Percentiles rank a stretch among this genome's conserved stretches.
These are phyloP conservation scores for Psittacus erithacus DNA, from an alignment of 2,113 vertebrate genomes.

Conservation along the genomic window DNA sequence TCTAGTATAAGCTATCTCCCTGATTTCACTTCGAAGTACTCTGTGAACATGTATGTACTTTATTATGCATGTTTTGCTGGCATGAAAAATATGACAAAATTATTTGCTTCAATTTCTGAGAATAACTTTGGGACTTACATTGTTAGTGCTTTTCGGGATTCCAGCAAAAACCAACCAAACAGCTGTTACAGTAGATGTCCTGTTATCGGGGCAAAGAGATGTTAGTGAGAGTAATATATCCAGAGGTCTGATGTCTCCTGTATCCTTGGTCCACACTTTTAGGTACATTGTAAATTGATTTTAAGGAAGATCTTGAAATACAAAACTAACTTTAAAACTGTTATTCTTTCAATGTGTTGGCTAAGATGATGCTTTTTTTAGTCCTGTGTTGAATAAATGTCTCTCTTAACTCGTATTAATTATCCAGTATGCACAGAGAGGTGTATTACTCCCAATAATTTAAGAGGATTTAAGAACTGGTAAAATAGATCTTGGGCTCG, in stretches of 20 bases:
- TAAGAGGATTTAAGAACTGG: not conserved
- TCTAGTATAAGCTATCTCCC: not conserved
- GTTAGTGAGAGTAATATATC: not conserved
- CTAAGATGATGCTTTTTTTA: not conserved
- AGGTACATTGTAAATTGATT: not conserved
- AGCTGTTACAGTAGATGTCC: not conserved
- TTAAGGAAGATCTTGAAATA: not conserved
- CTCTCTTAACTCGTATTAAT: not conserved
- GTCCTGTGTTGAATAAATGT: not conserved
- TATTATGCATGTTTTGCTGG: not conserved
- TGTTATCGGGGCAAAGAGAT: not conserved
- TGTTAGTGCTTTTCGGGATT: not conserved
- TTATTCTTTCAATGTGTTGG: not conserved
- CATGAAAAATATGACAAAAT: not conserved
- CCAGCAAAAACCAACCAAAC: not conserved
- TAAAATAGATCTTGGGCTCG: not conserved
- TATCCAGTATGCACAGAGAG: not conserved
- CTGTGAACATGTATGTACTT: accelerated
- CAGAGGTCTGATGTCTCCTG: not conserved
- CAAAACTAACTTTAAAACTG: not conserved
- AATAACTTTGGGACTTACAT: not conserved
- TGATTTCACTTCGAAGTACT: not conserved
- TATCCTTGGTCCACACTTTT: not conserved
- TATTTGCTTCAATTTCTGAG: not conserved
- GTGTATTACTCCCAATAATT: not conserved